Evolutionary conservation across 2,888 invertebrate genomes (phyloP), one percentile per base, ranked within the genome.

Genomic region (Drosophila mercatorum): DNA sequence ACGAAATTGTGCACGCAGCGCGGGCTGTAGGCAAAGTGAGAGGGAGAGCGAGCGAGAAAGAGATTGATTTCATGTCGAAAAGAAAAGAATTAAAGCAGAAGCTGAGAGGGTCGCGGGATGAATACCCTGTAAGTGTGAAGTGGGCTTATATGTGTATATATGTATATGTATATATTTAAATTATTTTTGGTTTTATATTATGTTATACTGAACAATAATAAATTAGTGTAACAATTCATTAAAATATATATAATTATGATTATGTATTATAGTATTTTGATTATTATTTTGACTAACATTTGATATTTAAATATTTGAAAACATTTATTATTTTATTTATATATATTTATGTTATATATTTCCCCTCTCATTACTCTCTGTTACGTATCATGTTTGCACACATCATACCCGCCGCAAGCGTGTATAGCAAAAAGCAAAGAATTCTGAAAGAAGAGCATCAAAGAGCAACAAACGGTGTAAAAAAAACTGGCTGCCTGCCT

Each of bases 51-150:
- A 83, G 34, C 38, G 44, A 41, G 59, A 58, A 73, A 75, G 68
- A 84, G 79, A 83, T 83, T 86, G 83, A 86, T 86, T 83, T 86
- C 79, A 72, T 69, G 81, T 73, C 78, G 71, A 79, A 74, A 64
- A 53, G 57, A 43, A 57, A 57, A 34, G 56, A 44, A 57, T 44
- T 44, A n/a, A 57, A 5, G 22, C 5, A 26, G 1, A 36, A 17
- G 8, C 10, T 0, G 0, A 22, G 6, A 5, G 10, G 3, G 44
- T 10, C 22, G 57, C 5, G 0, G 6, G 22, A 5, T 36, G 5
- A 22, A 44, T 57, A 57, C 57, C 44, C 57, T 57, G 14, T 14
- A 36, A 5, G 3, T 5, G 0, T 14, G 26, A 11, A 0, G 5
- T n/a, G 12, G n/a, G n/a, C 3, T 41, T 10, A 11, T 5, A 17